phyloP scores from a whole-genome alignment of 2,797 vertebrate genomes.

The Limnodromus scolopaceus region DNA sequence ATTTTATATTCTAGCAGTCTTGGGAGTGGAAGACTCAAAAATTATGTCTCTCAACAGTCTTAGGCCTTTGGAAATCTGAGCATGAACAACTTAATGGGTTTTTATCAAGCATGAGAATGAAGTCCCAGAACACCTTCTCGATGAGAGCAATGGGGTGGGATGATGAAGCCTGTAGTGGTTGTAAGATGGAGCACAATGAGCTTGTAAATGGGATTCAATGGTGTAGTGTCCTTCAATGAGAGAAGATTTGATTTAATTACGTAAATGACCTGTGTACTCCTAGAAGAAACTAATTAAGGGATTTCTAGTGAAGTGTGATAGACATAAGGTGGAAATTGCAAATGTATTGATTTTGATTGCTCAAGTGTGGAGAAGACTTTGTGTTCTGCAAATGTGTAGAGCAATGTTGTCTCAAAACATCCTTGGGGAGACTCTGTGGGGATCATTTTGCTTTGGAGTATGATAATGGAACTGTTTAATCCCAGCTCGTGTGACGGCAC shows the following conservation, averaged over 20 bases:
- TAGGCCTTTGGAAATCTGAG: background rate
- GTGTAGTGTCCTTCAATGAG: background rate
- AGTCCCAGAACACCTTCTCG: background rate
- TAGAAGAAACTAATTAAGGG: background rate
- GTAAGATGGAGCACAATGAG: background rate
- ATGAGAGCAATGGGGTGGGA: background rate
- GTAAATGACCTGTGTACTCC: background rate
- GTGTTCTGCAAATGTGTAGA: background rate
- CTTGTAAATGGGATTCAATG: background rate
- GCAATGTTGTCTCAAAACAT: background rate
- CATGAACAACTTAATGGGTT: background rate
- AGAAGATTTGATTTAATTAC: background rate
- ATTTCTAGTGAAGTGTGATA: background rate
- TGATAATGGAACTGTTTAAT: background rate
- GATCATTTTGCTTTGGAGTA: background rate
- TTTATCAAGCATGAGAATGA: background rate
- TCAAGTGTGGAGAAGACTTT: background rate
- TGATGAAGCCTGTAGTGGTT: background rate
- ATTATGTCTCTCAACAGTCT: too few species aligned
- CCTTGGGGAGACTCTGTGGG: too few species aligned
- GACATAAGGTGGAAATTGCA: background rate
- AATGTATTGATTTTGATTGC: background rate
- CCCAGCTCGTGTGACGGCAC: rapidly evolving
- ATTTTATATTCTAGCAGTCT: background rate
- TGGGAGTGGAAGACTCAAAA: background rate